phyloP scores from a whole-genome alignment of 2,113 vertebrate genomes.

The Camelus dromedarius region DNA sequence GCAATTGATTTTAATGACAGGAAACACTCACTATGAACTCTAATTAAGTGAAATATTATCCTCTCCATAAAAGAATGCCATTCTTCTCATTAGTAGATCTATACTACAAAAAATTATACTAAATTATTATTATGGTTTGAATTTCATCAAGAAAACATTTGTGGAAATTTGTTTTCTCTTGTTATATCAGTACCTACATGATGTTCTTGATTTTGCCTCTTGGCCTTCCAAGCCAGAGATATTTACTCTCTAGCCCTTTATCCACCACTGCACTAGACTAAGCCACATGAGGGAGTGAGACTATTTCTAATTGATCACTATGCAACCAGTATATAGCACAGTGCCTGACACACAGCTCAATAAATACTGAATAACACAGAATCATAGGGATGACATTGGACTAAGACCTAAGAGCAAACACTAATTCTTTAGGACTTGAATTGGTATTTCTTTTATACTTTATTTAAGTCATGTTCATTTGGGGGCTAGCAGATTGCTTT shows the following conservation, averaged over 20 bases:
- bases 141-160: conserved; percentile 31
- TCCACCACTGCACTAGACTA: not conserved
- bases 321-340: not conserved
- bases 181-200: not conserved
- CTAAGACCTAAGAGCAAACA: conserved; percentile 24
- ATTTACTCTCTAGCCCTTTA: conserved; percentile 4
- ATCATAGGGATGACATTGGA: not conserved
- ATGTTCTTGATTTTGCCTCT: conserved; percentile 41
- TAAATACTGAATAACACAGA: conserved; percentile 16
- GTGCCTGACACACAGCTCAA: not conserved
- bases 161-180: conserved; percentile 27
- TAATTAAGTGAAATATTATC: conserved; percentile 38
- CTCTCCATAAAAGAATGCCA: not conserved
- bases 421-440: conserved; percentile 36
- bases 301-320: conserved; percentile 7
- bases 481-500: not conserved
- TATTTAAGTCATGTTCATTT: conserved; percentile 27
- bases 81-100: not conserved
- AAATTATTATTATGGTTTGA: conserved; percentile 7
- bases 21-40: not conserved
- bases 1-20: not conserved
- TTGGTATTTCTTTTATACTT: not conserved
- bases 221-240: not conserved
- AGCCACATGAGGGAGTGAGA: not conserved
- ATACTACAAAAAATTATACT: not conserved